phyloP scores from a whole-genome alignment of 2,888 invertebrate genomes.

The Morpho helenor region DNA sequence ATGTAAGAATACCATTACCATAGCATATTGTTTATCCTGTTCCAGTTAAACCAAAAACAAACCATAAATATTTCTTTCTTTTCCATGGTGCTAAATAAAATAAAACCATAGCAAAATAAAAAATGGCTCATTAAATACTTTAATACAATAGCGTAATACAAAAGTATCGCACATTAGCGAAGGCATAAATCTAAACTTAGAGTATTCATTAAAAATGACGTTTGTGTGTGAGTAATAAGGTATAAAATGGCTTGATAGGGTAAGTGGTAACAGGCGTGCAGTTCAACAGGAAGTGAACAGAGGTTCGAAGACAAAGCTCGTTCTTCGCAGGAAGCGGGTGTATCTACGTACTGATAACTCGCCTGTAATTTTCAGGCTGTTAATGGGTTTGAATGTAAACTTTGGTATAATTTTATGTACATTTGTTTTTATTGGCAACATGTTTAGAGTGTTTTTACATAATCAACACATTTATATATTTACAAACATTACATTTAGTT shows the following conservation, averaged over 20 bases:
- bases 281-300: conserved; percentile 41
- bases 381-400: conserved; percentile 19
- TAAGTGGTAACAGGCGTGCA: conserved; percentile 49
- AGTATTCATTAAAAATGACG: conserved; percentile 10
- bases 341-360: conserved; percentile 28
- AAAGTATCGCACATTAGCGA: conserved; percentile 58
- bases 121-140: conserved; percentile 56
- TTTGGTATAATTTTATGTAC: background rate
- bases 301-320: conserved; percentile 46
- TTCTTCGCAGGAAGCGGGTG: conserved; percentile 45
- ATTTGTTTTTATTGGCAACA: no score
- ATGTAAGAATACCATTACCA: no score
- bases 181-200: conserved; percentile 54
- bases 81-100: no score
- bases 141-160: conserved; percentile 47
- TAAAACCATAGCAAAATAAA: conserved; percentile 19
- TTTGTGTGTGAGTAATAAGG: background rate
- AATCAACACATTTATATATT: no score
- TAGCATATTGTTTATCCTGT: no score
- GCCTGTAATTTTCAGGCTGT: conserved; percentile 21
- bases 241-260: conserved; percentile 10
- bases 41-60: no score
- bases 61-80: no score
- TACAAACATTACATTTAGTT: no score
- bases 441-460: no score